Percentiles rank a stretch among this genome's conserved stretches.
phyloP scores from a whole-genome alignment of 2,888 invertebrate species.

The Tetramorium bicarinatum region DNA sequence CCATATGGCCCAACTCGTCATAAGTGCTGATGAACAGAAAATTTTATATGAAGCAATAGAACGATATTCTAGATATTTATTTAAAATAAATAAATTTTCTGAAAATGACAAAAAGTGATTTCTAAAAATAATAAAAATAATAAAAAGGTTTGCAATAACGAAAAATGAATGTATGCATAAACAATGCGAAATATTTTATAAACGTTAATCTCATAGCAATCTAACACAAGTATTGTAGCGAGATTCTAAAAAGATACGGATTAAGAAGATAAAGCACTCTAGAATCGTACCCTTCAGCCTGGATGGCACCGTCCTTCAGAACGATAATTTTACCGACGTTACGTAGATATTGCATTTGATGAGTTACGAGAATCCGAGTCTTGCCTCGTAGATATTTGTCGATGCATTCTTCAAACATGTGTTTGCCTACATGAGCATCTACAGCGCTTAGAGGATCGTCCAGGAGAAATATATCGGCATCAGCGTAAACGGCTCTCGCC shows the following conservation, averaged over 20 bases:
- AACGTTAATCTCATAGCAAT: neutral
- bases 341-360: conserved; percentile 88
- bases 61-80: neutral
- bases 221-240: neutral
- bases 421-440: conserved; percentile 96
- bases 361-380: conserved; percentile 88
- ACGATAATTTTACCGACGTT: conserved; percentile 84
- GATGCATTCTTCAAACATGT: conserved; percentile 95
- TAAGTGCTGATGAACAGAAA: conserved; percentile 87
- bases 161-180: neutral
- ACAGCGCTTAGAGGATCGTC: conserved; percentile 98
- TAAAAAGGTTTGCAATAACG: no score
- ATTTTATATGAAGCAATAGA: neutral
- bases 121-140: no score
- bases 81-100: neutral
- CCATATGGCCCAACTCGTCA: conserved; percentile 91
- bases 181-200: conserved; percentile 68
- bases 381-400: conserved; percentile 88
- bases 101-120: neutral
- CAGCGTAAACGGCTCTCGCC: conserved; percentile 94
- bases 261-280: neutral
- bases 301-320: conserved; percentile 81
- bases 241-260: conserved; percentile 8
- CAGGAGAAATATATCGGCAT: conserved; percentile 94
- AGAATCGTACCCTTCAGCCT: conserved; percentile 80